Evolutionary conservation across 2,888 invertebrate species (phyloP).

Genomic region (Apamea monoglypha): DNA sequence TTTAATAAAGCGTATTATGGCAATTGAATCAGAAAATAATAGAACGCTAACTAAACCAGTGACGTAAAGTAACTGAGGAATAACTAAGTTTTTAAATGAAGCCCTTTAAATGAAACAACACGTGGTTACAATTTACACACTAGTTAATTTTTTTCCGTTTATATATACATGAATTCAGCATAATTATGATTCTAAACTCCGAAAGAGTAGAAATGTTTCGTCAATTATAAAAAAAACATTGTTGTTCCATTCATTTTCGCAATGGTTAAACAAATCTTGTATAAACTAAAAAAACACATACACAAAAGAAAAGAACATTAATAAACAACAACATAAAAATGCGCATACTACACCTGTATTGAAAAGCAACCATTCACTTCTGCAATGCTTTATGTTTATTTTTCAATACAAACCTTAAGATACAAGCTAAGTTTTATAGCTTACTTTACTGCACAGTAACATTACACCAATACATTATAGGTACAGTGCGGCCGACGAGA

Average conservation of each 20-base stretch:
- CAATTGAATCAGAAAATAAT: conserved; percentile 44
- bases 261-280: neutral
- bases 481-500: neutral
- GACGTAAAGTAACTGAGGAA: conserved; percentile 30
- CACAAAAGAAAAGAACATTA: neutral
- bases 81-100: neutral
- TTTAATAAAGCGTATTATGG: conserved; percentile 37
- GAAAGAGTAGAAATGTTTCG: too few relatives aligned
- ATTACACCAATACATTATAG: neutral
- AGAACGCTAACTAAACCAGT: conserved; percentile 24
- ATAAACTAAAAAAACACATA: neutral
- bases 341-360: too few relatives aligned
- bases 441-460: neutral
- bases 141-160: too few relatives aligned
- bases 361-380: neutral
- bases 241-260: neutral
- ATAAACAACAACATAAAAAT: neutral
- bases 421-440: neutral
- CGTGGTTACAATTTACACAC: too few relatives aligned
- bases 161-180: too few relatives aligned
- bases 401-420: neutral
- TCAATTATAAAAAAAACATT: neutral
- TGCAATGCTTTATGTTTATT: neutral
- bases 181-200: too few relatives aligned
- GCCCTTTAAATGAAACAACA: neutral